A percentile compares a stretch with the other conserved stretches of the same genome.
These are phyloP conservation scores for Eremophila alpestris DNA, from an alignment of 2,797 vertebrate genomes.

Conservation along the genomic window DNA sequence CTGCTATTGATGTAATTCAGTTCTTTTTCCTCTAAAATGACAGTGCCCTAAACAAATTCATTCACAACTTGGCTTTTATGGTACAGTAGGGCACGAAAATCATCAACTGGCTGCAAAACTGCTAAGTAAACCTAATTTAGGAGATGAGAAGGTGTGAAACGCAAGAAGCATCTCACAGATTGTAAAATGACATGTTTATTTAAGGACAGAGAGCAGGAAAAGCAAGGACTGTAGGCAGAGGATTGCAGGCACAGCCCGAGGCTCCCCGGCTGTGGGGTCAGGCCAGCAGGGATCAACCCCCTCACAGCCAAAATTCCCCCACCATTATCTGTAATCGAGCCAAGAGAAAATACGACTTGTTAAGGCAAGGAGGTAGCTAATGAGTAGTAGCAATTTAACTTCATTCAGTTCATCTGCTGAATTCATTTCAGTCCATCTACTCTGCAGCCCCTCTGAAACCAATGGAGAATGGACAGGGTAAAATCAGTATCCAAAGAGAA, in stretches of 20 bases:
- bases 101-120: conserved; percentile 28
- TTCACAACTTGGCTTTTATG: conserved; percentile 18
- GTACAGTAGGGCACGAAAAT: conserved; percentile 15
- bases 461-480: background rate
- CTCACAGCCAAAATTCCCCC: fast-evolving
- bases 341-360: background rate
- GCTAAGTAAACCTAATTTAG: conserved; percentile 32
- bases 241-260: background rate
- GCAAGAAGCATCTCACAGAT: conserved; percentile 8
- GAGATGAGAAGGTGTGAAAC: conserved; percentile 32
- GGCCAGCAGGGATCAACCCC: background rate
- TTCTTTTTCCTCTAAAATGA: background rate
- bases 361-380: background rate
- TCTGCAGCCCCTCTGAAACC: background rate
- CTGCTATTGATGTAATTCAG: background rate
- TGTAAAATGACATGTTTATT: conserved; percentile 26
- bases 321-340: background rate
- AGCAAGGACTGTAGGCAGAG: background rate
- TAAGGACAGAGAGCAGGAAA: background rate
- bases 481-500: background rate
- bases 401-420: background rate
- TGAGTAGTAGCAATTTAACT: background rate
- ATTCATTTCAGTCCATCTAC: background rate
- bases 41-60: background rate
- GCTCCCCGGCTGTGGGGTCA: background rate